Conservation (phyloP, 2,888 invertebrate genomes). For the Amorpha juglandis region DNA sequence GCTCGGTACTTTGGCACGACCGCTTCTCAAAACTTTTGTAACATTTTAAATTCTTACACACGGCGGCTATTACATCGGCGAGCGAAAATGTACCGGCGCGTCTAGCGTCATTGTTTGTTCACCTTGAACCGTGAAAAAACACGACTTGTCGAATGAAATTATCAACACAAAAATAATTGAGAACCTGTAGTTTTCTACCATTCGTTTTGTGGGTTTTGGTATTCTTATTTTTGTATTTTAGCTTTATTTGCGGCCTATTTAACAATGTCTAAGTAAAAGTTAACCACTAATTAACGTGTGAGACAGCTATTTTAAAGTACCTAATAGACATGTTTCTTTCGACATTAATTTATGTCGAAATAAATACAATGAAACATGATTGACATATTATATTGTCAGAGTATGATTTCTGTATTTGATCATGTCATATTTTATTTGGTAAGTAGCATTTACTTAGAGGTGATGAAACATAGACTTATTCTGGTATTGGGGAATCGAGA, state of each 20-base stretch:
- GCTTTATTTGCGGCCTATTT: not conserved
- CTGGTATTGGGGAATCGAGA: no score
- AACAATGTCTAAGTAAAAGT: no score
- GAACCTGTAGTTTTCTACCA: slow-evolving; percentile 8
- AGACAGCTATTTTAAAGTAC: no score
- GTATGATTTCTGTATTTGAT: no score
- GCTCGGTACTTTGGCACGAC: not conserved
- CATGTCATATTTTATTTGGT: no score
- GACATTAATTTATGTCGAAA: no score
- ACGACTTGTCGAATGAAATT: slow-evolving; percentile 19
- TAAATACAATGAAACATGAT: no score
- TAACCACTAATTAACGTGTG: no score
- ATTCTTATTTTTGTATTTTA: not conserved
- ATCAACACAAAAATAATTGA: slow-evolving; percentile 18
- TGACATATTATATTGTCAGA: no score
- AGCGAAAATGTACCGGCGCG: slow-evolving; percentile 21
- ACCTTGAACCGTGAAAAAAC: slow-evolving; percentile 25
- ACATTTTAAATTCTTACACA: slow-evolving; percentile 17
- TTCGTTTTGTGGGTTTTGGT: not conserved
- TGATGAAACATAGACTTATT: no score
- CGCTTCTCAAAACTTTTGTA: slow-evolving; percentile 4
- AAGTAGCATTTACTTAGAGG: no score
- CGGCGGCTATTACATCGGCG: slow-evolving; percentile 11
- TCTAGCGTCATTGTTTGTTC: slow-evolving; percentile 24
- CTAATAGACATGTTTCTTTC: no score